phyloP scores from a whole-genome alignment of 2,888 invertebrate genomes.

The Pachliopta kotzebuea region DNA sequence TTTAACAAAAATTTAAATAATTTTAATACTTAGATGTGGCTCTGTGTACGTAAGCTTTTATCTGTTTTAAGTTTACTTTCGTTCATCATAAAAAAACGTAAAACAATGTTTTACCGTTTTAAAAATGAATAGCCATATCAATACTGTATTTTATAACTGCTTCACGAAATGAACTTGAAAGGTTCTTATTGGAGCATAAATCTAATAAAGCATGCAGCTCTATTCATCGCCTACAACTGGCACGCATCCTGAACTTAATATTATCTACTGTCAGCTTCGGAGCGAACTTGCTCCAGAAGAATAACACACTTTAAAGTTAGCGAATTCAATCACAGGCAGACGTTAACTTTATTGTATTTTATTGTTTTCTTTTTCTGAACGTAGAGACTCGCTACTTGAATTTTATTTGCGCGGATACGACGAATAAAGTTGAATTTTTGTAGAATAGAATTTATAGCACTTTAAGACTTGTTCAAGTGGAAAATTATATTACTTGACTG shows the following conservation, averaged over 20 bases:
- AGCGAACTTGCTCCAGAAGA: conserved; percentile 53
- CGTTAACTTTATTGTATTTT: conserved; percentile 61
- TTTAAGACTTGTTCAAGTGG: conserved; percentile 12
- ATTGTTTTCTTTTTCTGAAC: conserved; percentile 70
- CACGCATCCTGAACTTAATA: conserved; percentile 53
- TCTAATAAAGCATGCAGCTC: conserved; percentile 13
- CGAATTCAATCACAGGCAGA: conserved; percentile 69
- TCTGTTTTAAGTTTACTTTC: background rate
- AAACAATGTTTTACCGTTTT: too few relatives aligned
- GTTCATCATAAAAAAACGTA: background rate
- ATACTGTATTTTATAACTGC: background rate
- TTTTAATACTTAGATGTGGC: too few relatives aligned
- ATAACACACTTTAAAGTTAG: conserved; percentile 74
- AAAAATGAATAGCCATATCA: too few relatives aligned
- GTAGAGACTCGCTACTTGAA: conserved; percentile 44
- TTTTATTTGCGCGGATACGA: conserved; percentile 25
- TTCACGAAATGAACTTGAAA: background rate
- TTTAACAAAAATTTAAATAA: too few relatives aligned
- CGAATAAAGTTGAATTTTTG: conserved; percentile 23
- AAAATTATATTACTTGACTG: conserved; percentile 20
- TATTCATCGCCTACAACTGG: conserved; percentile 32
- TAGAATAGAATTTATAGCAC: conserved; percentile 20
- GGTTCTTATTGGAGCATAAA: conserved; percentile 14
- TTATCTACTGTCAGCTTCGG: conserved; percentile 38
- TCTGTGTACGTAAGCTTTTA: background rate